Base-by-base conservation (phyloP, 1,140 invertebrate species). In the Teleopsis dalmanni region DNA sequence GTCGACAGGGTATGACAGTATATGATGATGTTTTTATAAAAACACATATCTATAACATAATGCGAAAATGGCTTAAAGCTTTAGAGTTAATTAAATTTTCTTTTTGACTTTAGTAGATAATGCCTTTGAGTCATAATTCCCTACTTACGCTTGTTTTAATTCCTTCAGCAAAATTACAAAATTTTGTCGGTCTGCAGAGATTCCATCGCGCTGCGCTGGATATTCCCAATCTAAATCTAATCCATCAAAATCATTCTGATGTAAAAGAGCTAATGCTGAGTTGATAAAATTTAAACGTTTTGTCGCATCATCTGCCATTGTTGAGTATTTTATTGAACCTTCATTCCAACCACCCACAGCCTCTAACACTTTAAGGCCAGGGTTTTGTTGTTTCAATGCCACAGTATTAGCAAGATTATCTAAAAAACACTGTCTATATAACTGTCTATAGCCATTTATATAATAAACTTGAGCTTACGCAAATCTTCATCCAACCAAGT, bases 341-440 rank as follows among this genome's bases (percentile, higher is more conserved):
- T 83, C 80, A 51, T 80, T 83, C 83, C 83, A 87, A 2, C 87
- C 86, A 11, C 87, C 87, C 45, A 89, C 80, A 0, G 83, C 81
- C 0, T 87, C 57, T n/a, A 88, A 37, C 0, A 77, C 72, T 59
- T 88, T 89, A 0, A 82, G 47, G 0, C 72, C 65, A 0, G 82
- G 78, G 60, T 82, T 87, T 8, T 55, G 48, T 11, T 75, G 47
- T 55, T 81, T 84, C 18, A 63, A 42, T 0, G 55, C 67, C 43
- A 68, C 59, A 4, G 57, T 57, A 25, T 62, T 59, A 13, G 46
- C 58, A 11, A 67, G 65, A 2, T 53, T 57, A 19, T 50, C 62
- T 60, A 35, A 41, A 44, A 31, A 16, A 16, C 14, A 6, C 22
- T 1, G n/a, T 22, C 2, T 11, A 2, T 1, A 33, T n/a, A 19